Evolutionary conservation across 2,888 invertebrate genomes (phyloP), one percentile per base, ranked within the genome.

Genomic region (Octonoba sinensis): DNA sequence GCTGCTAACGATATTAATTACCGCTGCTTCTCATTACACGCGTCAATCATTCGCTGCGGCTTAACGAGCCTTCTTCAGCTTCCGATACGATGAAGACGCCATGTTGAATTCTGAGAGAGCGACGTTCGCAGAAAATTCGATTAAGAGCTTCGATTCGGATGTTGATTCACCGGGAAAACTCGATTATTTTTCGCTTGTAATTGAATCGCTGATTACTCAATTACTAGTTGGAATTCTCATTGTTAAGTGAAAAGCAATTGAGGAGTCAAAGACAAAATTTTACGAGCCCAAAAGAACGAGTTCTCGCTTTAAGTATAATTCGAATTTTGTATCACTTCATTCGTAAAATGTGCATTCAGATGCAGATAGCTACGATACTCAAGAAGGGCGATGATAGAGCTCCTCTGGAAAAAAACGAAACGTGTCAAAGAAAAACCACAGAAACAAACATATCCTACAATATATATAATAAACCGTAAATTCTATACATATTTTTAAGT

Each of bases 1-100:
- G 79, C 69, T 73, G 44, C 57, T 81, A 81, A 81, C 74, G 79
- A 81, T 69, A 81, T 81, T 81, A 81, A 81, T 81, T 81, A 81
- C 73, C 54, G 69, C 46, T 64, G 62, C 67, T 24, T 67, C 79
- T 81, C 69, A 69, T 81, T 69, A 62, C 46, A 13, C 27, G 49
- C 79, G 79, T 81, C 79, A 81, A 81, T 81, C 79, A 81, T 64
- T 44, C 69, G 62, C 66, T 46, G 51, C 57, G 73, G 60, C 66
- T 72, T 67, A 66, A 72, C 46, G 70, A 51, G 24, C 51, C 46
- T n/a, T 57, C 57, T 49, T 79, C 66, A 72, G 65, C 60, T 49
- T 47, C 71, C 65, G 57, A 56, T 70, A 75, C 54, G 70, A 65
- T 54, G 59, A 20, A 57, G 56, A 44, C 57, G 73, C 73, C 79